Evolutionary conservation across 2,888 invertebrate species (phyloP).

Genomic region (Carabus problematicus): DNA sequence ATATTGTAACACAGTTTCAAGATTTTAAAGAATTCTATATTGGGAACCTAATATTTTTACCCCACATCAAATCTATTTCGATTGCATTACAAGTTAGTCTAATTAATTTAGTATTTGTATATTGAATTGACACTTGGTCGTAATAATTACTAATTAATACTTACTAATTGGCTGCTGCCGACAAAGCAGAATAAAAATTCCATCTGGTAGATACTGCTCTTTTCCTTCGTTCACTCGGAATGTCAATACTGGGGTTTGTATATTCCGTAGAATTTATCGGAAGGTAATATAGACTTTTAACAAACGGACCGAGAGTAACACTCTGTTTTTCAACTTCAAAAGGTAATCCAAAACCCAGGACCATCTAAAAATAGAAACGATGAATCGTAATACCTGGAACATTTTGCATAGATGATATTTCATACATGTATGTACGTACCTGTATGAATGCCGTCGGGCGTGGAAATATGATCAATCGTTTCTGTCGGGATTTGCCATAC

Average conservation of each 20-base stretch:
- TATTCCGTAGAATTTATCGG: constrained; percentile 70
- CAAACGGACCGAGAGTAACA: constrained; percentile 70
- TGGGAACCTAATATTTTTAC: too few relatives aligned
- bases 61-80: too few relatives aligned
- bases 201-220: constrained; percentile 53
- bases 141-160: too few relatives aligned
- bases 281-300: constrained; percentile 72
- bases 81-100: too few relatives aligned
- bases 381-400: not conserved
- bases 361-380: constrained; percentile 61
- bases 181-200: constrained; percentile 51
- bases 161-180: constrained; percentile 37
- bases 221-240: constrained; percentile 49
- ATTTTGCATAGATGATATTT: too few relatives aligned
- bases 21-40: too few relatives aligned
- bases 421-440: constrained; percentile 53
- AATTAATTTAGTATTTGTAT: too few relatives aligned
- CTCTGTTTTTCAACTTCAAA: constrained; percentile 69
- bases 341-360: constrained; percentile 72
- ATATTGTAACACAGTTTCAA: too few relatives aligned
- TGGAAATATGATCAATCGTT: constrained; percentile 66
- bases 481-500: constrained; percentile 55
- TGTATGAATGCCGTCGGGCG: constrained; percentile 67
- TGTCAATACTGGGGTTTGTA: constrained; percentile 57
- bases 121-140: too few relatives aligned